Evolutionary conservation across 1,140 invertebrate species (phyloP), one percentile per base, ranked within the genome.

Genomic region (Leptinotarsa undecemlineata): DNA sequence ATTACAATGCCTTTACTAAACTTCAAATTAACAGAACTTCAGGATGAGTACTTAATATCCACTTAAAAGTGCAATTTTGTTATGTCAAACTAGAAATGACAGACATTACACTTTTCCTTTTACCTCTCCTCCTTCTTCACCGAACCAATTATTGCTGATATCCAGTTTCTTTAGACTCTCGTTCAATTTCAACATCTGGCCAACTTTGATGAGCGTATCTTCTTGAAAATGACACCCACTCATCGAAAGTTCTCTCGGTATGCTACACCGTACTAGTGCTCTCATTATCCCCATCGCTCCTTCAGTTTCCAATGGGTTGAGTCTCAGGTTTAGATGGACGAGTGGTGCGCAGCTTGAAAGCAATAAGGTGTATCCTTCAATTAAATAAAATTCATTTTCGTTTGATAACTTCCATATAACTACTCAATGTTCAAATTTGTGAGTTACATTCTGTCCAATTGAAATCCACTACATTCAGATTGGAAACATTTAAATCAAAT

Each of bases 71-170:
- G 2, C 6, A 20, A 42, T 42, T 42, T 8, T 42, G 33, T 42
- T 42, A 13, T 61, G 60, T 19, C 20, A 61, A 14, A 17, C 60
- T n/a, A 61, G 14, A n/a, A 42, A 42, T 42, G 33, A 6, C 33
- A 33, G 8, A 33, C 17, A 26, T 66, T 1, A 8, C 4, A 5
- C 68, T 74, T 21, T 67, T 48, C 4, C 63, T 57, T 67, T 68
- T 77, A 82, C 78, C 61, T 83, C 68, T 47, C 82, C 83, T 15
- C 80, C 81, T 48, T 79, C 77, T 67, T 81, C 80, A 14, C 78
- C 80, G 71, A 85, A 80, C 78, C 81, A 81, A 74, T 86, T 86
- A 66, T 79, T 82, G 33, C 83, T 84, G 19, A 86, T 74, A 79
- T 86, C 83, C 33, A 86, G 48, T 15, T 67, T 74, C 60, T 79